Percentiles rank a stretch among this genome's conserved stretches.
These are phyloP conservation scores for Capitulum mitella DNA, from an alignment of 2,888 invertebrate species.

Conservation along the genomic window DNA sequence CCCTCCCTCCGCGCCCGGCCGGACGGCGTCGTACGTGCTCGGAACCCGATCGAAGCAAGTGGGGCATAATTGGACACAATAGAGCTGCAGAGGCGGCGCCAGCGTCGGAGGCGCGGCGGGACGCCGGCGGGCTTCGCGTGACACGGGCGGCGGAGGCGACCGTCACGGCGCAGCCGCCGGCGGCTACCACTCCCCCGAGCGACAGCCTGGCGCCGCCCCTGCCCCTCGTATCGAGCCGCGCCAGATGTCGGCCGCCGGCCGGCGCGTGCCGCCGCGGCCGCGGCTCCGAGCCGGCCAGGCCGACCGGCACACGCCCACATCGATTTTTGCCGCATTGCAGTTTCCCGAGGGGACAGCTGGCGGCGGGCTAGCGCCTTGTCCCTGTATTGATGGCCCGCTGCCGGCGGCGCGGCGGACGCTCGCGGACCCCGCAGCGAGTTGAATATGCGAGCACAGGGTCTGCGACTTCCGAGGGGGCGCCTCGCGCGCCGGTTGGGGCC, in stretches of 20 bases:
- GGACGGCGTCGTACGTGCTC: slow-evolving; percentile 1
- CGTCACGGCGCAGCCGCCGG: too few relatives aligned
- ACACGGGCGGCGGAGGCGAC: too few relatives aligned
- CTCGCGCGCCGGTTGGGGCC: too few relatives aligned
- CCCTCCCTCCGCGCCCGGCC: background rate
- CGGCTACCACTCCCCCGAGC: too few relatives aligned
- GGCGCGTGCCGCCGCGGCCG: too few relatives aligned
- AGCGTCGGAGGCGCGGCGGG: background rate
- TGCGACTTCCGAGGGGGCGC: too few relatives aligned
- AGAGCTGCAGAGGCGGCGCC: background rate
- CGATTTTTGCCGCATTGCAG: slow-evolving; percentile 15
- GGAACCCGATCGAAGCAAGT: slow-evolving; percentile 6
- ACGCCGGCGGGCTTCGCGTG: too few relatives aligned
- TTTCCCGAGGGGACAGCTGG: slow-evolving; percentile 7
- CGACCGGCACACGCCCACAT: too few relatives aligned
- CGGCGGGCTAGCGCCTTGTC: slow-evolving; percentile 8
- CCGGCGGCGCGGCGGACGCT: background rate
- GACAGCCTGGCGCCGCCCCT: background rate
- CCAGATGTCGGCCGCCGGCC: background rate
- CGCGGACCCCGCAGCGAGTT: too few relatives aligned
- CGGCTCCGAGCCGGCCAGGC: too few relatives aligned
- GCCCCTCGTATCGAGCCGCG: background rate
- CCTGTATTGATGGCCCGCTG: background rate
- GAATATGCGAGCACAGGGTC: too few relatives aligned
- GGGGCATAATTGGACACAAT: slow-evolving; percentile 12